A percentile compares a stretch with the other conserved stretches of the same genome.
These are phyloP conservation scores for Venustoraphidia nigricollis DNA, from an alignment of 2,888 invertebrate species.

Conservation along the genomic window DNA sequence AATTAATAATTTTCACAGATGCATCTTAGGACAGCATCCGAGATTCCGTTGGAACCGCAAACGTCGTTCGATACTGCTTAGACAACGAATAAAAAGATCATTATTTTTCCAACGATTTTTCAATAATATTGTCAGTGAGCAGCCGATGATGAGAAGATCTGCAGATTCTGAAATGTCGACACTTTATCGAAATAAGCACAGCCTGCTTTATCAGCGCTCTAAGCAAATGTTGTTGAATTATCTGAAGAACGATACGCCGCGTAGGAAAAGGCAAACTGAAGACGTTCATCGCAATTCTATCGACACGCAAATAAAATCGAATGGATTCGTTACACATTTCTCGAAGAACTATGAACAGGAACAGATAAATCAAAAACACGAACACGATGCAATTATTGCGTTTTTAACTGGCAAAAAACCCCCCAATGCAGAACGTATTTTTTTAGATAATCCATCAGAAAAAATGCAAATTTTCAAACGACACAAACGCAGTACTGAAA, in stretches of 20 bases:
- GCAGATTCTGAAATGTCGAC: slow-evolving; percentile 9
- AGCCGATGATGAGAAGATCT: neutral
- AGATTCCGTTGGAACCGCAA: slow-evolving; percentile 65
- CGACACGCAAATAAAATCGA: no score
- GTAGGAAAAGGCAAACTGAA: no score
- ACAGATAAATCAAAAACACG: no score
- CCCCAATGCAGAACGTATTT: no score
- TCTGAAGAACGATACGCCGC: slow-evolving; percentile 16
- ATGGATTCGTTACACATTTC: no score
- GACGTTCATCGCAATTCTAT: no score
- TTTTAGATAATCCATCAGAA: no score
- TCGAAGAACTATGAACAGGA: no score
- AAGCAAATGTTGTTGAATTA: slow-evolving; percentile 24
- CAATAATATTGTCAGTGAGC: slow-evolving; percentile 6
- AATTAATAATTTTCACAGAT: slow-evolving; percentile 29
- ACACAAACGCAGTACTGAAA: no score
- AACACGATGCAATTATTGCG: no score
- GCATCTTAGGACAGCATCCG: slow-evolving; percentile 75
- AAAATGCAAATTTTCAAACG: no score
- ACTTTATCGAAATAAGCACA: slow-evolving; percentile 18
- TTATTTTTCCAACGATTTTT: slow-evolving; percentile 2
- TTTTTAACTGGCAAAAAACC: no score
- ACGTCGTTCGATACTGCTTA: slow-evolving; percentile 34
- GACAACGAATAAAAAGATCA: slow-evolving; percentile 1
- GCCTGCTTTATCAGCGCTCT: slow-evolving; percentile 23